phyloP scores from a whole-genome alignment of 2,113 vertebrate genomes.

The Pica pica region DNA sequence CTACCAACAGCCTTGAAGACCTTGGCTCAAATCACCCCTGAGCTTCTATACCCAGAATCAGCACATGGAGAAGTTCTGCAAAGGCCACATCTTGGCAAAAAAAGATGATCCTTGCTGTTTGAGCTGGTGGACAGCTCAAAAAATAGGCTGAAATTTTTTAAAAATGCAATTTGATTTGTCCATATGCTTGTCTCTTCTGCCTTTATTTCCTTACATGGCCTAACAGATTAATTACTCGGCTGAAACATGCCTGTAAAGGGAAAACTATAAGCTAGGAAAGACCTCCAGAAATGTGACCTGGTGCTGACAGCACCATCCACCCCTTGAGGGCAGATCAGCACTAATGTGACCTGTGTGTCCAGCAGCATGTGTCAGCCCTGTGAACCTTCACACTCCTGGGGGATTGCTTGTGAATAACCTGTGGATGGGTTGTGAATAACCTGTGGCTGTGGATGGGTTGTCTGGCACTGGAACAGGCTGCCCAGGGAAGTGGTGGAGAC shows the following conservation, averaged over 20 bases:
- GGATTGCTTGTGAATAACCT: neutral
- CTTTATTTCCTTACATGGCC: neutral
- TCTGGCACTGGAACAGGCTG: neutral
- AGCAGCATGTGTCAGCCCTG: neutral
- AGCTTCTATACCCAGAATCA: neutral
- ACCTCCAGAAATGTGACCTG: neutral
- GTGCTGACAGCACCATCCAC: accelerated
- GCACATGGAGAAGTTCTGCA: neutral
- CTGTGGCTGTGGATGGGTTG: neutral
- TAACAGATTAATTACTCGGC: neutral
- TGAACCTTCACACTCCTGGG: neutral
- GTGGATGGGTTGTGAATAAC: neutral
- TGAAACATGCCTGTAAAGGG: neutral
- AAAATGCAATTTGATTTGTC: neutral
- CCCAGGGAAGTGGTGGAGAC: neutral
- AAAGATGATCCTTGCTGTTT: neutral
- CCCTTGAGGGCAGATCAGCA: neutral
- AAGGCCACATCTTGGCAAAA: neutral
- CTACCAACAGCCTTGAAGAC: neutral
- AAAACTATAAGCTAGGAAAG: neutral
- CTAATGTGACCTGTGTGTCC: neutral
- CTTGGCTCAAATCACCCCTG: neutral
- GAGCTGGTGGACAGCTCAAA: neutral
- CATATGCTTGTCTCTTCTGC: neutral
- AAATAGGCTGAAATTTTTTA: neutral